A percentile compares a stretch with the other conserved stretches of the same genome.
These are phyloP conservation scores for Hydropsyche tenuis DNA, from an alignment of 1,140 invertebrate species.

Conservation along the genomic window DNA sequence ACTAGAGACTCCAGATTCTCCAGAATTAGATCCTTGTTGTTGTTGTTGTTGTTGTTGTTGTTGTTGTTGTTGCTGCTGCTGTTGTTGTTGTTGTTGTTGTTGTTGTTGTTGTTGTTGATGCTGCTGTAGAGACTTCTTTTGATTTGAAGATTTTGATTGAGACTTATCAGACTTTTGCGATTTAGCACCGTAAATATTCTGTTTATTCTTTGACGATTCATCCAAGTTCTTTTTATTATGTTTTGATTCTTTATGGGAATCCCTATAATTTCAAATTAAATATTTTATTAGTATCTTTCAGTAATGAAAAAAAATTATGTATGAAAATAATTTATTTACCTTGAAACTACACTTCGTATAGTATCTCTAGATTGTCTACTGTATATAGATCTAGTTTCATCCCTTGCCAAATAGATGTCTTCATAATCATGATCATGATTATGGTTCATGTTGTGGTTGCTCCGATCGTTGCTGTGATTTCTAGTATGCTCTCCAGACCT, in stretches of 20 bases:
- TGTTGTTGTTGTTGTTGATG: no score
- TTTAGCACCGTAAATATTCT: constrained; percentile 10
- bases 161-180: constrained; percentile 7
- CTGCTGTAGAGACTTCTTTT: constrained; percentile 17
- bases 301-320: background rate
- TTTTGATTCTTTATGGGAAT: constrained; percentile 22
- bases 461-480: constrained; percentile 46
- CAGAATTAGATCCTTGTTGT: constrained; percentile 22
- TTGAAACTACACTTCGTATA: constrained; percentile 1
- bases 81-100: no score
- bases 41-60: background rate
- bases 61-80: background rate
- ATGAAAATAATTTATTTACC: constrained; percentile 1
- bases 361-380: constrained; percentile 29
- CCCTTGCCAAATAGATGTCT: constrained; percentile 73
- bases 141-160: constrained; percentile 28
- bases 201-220: constrained; percentile 25
- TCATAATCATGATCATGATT: constrained; percentile 72
- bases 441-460: constrained; percentile 44
- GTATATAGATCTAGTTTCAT: constrained; percentile 58
- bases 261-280: background rate
- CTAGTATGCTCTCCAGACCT: constrained; percentile 50
- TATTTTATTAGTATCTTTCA: no score
- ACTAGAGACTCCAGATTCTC: constrained; percentile 29
- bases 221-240: constrained; percentile 29